These are phyloP conservation scores for Patiria pectinifera DNA, from an alignment of 53 echinoderm and acorn worm genomes.

Conservation along the genomic window DNA sequence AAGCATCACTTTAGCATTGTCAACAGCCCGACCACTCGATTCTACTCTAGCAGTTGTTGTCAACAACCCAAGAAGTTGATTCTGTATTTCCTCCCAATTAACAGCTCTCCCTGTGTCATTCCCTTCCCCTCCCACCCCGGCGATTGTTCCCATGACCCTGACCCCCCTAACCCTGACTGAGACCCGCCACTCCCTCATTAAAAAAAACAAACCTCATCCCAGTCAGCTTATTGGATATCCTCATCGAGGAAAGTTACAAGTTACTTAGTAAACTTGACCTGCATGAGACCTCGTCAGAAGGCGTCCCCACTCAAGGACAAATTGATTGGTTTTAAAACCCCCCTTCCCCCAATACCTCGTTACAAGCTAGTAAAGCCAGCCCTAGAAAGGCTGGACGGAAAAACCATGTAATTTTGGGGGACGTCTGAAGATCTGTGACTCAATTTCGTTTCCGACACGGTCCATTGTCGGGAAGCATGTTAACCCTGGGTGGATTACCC, in stretches of 20 bases:
- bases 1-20: too few species aligned
- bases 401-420: background rate
- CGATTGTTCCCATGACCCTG: slow-evolving; percentile 17
- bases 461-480: slow-evolving; percentile 35
- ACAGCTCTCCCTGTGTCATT: background rate
- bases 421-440: slow-evolving; percentile 46
- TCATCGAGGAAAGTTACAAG: background rate
- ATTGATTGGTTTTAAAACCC: background rate
- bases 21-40: background rate
- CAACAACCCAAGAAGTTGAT: background rate
- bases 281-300: background rate
- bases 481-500: slow-evolving; percentile 24
- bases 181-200: slow-evolving; percentile 18
- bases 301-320: slow-evolving; percentile 28
- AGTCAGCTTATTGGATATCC: slow-evolving; percentile 32
- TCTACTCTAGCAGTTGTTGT: background rate
- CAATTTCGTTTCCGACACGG: slow-evolving; percentile 56
- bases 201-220: background rate
- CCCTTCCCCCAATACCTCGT: background rate
- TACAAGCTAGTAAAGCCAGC: too few species aligned
- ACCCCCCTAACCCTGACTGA: background rate
- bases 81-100: background rate
- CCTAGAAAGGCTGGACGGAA: too few species aligned
- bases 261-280: slow-evolving; percentile 57
- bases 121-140: background rate